Evolutionary conservation across 2,113 vertebrate genomes (phyloP).

Genomic region (Myotis brandtii): DNA sequence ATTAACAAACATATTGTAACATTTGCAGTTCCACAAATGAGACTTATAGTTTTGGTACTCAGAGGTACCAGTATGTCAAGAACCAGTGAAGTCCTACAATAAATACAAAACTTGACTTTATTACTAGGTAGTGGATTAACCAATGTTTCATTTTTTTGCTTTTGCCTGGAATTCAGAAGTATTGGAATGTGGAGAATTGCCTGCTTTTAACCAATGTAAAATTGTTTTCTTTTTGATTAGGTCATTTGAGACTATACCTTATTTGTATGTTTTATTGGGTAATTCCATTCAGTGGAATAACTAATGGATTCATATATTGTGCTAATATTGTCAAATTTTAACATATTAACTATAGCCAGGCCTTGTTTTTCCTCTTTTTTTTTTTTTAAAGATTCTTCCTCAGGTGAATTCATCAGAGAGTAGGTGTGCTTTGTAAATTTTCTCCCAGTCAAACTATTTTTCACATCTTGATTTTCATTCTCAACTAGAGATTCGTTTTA

Average conservation of each 20-base stretch:
- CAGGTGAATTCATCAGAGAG: not conserved
- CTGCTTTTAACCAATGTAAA: not conserved
- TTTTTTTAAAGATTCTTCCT: not conserved
- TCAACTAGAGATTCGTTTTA: slow-evolving; percentile 37
- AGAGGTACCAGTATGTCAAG: not conserved
- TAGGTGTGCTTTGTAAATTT: slow-evolving; percentile 37
- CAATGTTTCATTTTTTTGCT: not conserved
- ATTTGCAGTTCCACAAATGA: not conserved
- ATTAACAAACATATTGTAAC: not conserved
- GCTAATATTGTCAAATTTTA: slow-evolving; percentile 8
- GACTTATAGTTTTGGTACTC: not conserved
- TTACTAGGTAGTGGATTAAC: not conserved
- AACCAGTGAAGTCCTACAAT: not conserved
- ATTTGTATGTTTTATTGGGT: slow-evolving; percentile 33
- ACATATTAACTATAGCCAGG: not conserved
- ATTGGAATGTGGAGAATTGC: not conserved
- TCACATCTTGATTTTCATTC: slow-evolving; percentile 43
- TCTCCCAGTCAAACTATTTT: slow-evolving; percentile 43
- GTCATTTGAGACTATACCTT: slow-evolving; percentile 34
- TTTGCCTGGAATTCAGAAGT: slow-evolving; percentile 29
- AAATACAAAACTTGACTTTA: slow-evolving; percentile 41
- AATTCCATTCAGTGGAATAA: slow-evolving; percentile 37
- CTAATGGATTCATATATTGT: not conserved
- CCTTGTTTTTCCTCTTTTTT: not conserved
- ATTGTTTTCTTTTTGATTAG: slow-evolving; percentile 55